A percentile compares a stretch with the other conserved stretches of the same genome.
Evolutionary conservation across 2,113 vertebrate genomes (phyloP).

Genomic region (Tragelaphus strepsiceros): DNA sequence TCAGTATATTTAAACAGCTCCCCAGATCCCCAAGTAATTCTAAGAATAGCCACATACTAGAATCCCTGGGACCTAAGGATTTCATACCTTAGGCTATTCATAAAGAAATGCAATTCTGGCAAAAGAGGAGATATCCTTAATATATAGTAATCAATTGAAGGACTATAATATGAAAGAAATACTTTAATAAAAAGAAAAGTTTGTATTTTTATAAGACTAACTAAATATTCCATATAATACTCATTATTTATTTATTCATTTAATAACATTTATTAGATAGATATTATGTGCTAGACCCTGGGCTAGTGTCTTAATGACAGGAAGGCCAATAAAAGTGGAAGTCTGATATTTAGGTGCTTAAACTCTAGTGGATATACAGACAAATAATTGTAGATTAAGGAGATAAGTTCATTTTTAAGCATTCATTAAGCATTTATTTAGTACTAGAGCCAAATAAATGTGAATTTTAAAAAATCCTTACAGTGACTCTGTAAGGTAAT

Average conservation of each 20-base stretch:
- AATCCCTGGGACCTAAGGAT: not conserved
- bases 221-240: not conserved
- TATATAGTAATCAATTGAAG: not conserved
- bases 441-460: not conserved
- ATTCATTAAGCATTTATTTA: not conserved
- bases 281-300: not conserved
- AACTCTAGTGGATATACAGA: not conserved
- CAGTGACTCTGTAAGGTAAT: not conserved
- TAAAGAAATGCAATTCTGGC: not conserved
- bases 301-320: not conserved
- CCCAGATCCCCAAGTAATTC: not conserved
- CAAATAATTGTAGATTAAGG: not conserved
- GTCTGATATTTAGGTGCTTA: not conserved
- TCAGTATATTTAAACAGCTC: not conserved
- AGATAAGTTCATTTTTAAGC: not conserved
- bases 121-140: not conserved
- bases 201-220: not conserved
- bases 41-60: not conserved
- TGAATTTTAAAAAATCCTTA: not conserved
- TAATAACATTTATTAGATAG: not conserved
- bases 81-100: not conserved
- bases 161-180: not conserved
- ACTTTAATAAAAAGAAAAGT: not conserved
- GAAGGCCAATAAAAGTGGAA: not conserved
- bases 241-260: not conserved